phyloP scores from a whole-genome alignment of 2,113 vertebrate species.

The Pleuronectes platessa region DNA sequence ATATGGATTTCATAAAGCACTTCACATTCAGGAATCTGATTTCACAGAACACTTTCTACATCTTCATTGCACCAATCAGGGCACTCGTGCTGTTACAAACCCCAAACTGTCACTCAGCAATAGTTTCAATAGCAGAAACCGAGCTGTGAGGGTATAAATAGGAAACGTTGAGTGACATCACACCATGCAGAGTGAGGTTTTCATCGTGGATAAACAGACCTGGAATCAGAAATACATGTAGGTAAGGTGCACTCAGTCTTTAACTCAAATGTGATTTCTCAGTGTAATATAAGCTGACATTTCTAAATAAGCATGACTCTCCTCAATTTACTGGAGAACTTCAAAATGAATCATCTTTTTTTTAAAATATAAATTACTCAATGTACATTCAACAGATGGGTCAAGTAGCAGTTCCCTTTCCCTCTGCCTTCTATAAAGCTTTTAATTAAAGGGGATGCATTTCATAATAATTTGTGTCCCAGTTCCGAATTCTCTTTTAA shows the following conservation, averaged over 20 bases:
- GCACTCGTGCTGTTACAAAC: no score
- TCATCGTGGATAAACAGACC: background rate
- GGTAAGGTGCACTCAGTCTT: background rate
- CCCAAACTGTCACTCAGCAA: background rate
- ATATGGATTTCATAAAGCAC: background rate
- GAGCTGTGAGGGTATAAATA: no score
- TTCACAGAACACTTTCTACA: no score
- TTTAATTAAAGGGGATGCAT: no score
- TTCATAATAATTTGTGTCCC: background rate
- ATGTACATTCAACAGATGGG: background rate
- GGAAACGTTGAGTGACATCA: slow-evolving; percentile 18
- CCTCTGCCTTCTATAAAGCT: background rate
- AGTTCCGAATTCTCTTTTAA: background rate
- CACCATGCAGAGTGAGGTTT: slow-evolving; percentile 47
- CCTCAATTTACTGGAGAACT: background rate
- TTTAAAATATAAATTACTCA: no score
- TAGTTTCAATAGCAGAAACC: background rate
- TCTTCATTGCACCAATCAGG: no score
- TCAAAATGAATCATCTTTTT: background rate
- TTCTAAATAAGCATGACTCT: background rate
- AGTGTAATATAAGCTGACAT: background rate
- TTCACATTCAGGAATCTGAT: background rate
- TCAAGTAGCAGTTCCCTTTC: background rate
- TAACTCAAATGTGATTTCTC: background rate
- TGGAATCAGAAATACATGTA: background rate